Evolutionary conservation across 2,797 vertebrate genomes (phyloP), one percentile per base, ranked within the genome.

Genomic region (Phalloptychus januarius): DNA sequence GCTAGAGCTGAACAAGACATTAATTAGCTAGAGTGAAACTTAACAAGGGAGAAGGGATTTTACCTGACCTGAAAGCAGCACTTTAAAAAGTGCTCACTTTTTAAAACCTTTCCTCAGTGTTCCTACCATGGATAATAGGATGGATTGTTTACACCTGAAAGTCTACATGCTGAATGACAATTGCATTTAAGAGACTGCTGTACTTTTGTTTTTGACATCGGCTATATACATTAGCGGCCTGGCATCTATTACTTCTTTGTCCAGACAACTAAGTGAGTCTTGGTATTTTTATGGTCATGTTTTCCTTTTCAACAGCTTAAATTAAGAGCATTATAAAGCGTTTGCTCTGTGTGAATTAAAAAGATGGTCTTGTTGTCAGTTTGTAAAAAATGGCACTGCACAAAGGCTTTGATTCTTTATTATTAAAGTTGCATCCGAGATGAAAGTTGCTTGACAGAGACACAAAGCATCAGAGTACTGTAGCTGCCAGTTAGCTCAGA

Each of bases 401-500:
- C 33, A 45, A 23, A 36, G 65, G 72, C 23, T 79, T 61, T 75
- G 54, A 80, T 77, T 85, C 52, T 74, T 56, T 48, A 61, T 72
- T 76, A 56, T 75, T 50, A 79, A 20, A 73, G 65, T 72, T 40
- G 28, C 70, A 73, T 65, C 75, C 15, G 38, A 77, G 31, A 20
- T 3, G 48, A 71, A 28, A 1, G 67, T 46, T 75, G 69, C 44
- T 45, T 77, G 83, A 40, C 80, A 77, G 72, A 58, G 63, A 81
- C 72, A 85, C 78, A 77, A 75, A 79, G 72, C 67, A 71, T 77
- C 79, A 42, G 75, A 81, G 70, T 81, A 61, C 58, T 61, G 16
- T 61, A 75, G 61, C 86, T 74, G 80, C 77, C 74, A 82, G 79
- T 74, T 67, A 73, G 65, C 79, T 69, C 72, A 90, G 88, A 89